Conservation (phyloP, 2,888 invertebrate genomes). For the Drosophila ezoana region DNA sequence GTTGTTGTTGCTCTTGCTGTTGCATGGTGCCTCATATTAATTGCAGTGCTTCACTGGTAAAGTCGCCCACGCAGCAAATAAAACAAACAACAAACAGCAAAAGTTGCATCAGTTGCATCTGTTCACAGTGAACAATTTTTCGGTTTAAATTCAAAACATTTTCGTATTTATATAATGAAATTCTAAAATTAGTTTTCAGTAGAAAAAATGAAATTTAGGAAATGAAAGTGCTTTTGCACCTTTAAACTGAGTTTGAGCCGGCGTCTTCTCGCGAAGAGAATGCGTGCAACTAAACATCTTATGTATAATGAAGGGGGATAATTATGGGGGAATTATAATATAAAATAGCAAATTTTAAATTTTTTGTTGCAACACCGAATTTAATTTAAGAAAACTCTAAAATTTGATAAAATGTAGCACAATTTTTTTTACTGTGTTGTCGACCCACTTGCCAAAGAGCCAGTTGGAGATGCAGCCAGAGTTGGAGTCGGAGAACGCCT, state of each 20-base stretch:
- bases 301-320: too few relatives aligned
- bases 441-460: conserved; percentile 50
- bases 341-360: too few relatives aligned
- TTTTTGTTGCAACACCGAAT: too few relatives aligned
- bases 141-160: too few relatives aligned
- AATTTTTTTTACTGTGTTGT: conserved; percentile 19
- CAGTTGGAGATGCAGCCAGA: conserved; percentile 2
- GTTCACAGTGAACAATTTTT: conserved; percentile 13
- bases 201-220: too few relatives aligned
- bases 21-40: conserved; percentile 63
- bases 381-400: background rate
- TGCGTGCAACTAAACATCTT: too few relatives aligned
- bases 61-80: conserved; percentile 57
- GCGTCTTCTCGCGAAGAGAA: too few relatives aligned
- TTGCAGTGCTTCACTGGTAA: conserved; percentile 60
- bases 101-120: conserved; percentile 56
- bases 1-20: conserved; percentile 12
- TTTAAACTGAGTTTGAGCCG: too few relatives aligned
- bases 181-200: too few relatives aligned
- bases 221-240: too few relatives aligned
- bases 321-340: background rate
- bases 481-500: conserved; percentile 38
- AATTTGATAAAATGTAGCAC: background rate
- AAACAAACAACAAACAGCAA: conserved; percentile 44
- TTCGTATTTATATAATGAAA: too few relatives aligned